These are phyloP conservation scores for Metellina segmentata DNA, from an alignment of 2,888 invertebrate genomes.

Conservation along the genomic window DNA sequence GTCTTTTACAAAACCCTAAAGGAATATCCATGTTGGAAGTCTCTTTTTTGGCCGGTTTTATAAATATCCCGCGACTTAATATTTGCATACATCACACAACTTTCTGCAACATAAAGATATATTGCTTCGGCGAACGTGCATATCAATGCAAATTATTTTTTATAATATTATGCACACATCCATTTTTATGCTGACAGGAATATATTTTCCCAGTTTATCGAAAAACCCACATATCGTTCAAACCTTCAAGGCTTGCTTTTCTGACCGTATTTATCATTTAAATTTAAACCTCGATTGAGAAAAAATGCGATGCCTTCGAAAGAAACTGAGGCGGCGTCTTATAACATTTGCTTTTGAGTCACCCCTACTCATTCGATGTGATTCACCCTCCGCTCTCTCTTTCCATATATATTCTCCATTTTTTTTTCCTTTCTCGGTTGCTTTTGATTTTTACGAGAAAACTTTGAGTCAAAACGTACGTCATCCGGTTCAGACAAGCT, in stretches of 20 bases:
- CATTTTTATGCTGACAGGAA: background rate
- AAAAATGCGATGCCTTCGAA: background rate
- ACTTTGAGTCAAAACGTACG: slow-evolving; percentile 66
- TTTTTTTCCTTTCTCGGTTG: background rate
- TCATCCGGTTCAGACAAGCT: slow-evolving; percentile 71
- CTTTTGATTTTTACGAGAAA: slow-evolving; percentile 39
- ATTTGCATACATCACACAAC: background rate
- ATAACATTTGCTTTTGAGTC: slow-evolving; percentile 15
- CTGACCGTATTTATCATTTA: background rate
- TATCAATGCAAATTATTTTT: slow-evolving; percentile 1
- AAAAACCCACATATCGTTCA: background rate
- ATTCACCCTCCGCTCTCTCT: slow-evolving; percentile 16
- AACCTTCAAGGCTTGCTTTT: background rate
- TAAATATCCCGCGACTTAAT: background rate
- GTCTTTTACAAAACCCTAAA: background rate
- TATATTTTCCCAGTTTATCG: background rate
- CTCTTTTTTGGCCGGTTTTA: background rate
- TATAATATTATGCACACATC: background rate
- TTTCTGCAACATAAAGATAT: background rate
- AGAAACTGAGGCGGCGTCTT: slow-evolving; percentile 11
- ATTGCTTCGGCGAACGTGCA: background rate
- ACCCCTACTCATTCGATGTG: background rate
- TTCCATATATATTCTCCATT: slow-evolving; percentile 28
- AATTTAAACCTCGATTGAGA: background rate
- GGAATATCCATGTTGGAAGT: background rate